Conservation (phyloP, 2,113 vertebrate genomes). For the Montifringilla adamsi region DNA sequence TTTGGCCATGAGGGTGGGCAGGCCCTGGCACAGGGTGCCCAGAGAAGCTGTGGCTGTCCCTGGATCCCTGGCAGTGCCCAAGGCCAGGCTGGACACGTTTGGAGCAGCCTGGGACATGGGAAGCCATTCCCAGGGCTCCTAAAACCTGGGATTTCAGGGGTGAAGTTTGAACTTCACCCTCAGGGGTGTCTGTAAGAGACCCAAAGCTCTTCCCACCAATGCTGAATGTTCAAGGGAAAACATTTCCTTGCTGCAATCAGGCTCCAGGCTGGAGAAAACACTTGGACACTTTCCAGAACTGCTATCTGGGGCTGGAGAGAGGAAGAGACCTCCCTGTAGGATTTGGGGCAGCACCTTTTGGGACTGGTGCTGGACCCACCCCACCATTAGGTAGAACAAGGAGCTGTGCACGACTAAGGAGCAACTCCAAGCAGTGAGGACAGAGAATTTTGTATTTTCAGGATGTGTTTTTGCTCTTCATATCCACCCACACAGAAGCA, state of each 20-base stretch:
- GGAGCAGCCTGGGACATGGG: rapidly evolving
- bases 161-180: neutral
- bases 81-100: neutral
- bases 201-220: neutral
- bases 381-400: rapidly evolving
- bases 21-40: neutral
- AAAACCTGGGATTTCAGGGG: neutral
- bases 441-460: neutral
- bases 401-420: neutral
- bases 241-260: neutral
- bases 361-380: neutral
- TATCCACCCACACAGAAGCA: conserved; percentile 12
- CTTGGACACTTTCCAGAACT: neutral
- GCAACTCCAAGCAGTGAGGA: neutral
- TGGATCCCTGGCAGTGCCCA: neutral
- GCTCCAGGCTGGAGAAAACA: neutral
- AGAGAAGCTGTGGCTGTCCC: neutral
- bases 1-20: neutral
- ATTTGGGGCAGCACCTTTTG: neutral
- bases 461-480: neutral
- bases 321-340: neutral
- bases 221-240: rapidly evolving
- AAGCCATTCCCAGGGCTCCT: neutral
- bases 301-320: neutral
- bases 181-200: neutral